Conservation (phyloP, 2,888 invertebrate species). For the Stenodema calcarata region DNA sequence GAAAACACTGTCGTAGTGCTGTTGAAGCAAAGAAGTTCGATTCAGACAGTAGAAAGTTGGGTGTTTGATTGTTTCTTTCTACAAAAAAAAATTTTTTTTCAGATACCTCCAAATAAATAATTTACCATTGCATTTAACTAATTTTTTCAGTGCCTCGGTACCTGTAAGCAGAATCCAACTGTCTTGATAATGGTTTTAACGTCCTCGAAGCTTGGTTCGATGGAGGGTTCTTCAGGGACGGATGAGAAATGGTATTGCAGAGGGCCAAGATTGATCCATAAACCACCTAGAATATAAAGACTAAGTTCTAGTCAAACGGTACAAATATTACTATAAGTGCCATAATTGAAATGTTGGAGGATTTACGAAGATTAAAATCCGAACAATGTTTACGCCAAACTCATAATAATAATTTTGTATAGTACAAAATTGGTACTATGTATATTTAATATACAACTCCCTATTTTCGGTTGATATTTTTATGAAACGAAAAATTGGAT, state of each 20-base stretch:
- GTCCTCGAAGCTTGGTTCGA: constrained; percentile 91
- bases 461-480: too few relatives aligned
- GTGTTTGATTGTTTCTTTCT: constrained; percentile 80
- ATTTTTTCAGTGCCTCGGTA: constrained; percentile 58
- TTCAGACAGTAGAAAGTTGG: constrained; percentile 92
- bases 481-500: too few relatives aligned
- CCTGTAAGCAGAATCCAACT: constrained; percentile 82
- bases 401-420: too few relatives aligned
- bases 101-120: neutral
- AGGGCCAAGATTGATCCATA: constrained; percentile 91
- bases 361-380: too few relatives aligned
- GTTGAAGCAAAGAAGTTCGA: constrained; percentile 88
- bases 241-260: constrained; percentile 89
- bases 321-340: too few relatives aligned
- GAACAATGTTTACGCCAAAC: too few relatives aligned
- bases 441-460: too few relatives aligned
- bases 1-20: constrained; percentile 90
- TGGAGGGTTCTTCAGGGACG: constrained; percentile 83
- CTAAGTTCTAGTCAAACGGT: neutral
- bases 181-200: constrained; percentile 78
- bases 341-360: too few relatives aligned
- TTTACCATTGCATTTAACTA: constrained; percentile 56
- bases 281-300: constrained; percentile 66
- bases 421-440: too few relatives aligned
- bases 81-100: constrained; percentile 56